A percentile compares a stretch with the other conserved stretches of the same genome.
These are phyloP conservation scores for Coreoperca whiteheadi DNA, from an alignment of 2,113 vertebrate species.

Conservation along the genomic window DNA sequence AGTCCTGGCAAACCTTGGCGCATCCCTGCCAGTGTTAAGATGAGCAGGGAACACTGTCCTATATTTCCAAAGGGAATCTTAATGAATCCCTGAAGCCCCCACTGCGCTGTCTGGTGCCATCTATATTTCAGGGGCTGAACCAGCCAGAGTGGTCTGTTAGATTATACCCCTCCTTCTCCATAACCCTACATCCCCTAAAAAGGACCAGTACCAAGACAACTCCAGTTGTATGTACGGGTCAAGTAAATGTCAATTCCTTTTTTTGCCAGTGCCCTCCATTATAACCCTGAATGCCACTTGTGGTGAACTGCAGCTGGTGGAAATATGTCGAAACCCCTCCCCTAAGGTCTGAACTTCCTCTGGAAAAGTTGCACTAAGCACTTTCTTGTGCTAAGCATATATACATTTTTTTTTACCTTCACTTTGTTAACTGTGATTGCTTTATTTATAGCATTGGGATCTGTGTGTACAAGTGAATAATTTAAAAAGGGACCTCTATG, in stretches of 20 bases:
- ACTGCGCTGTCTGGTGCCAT: conserved; percentile 47
- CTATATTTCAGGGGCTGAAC: conserved; percentile 73
- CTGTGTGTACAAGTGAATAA: conserved; percentile 57
- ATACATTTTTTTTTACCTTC: not conserved
- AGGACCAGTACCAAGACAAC: conserved; percentile 11
- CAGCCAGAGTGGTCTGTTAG: conserved; percentile 44
- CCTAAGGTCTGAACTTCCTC: conserved; percentile 8
- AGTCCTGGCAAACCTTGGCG: not conserved
- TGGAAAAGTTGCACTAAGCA: conserved; percentile 18
- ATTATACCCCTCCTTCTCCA: not conserved
- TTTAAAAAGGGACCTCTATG: conserved; percentile 33
- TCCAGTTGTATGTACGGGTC: conserved; percentile 60
- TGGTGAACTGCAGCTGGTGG: conserved; percentile 21
- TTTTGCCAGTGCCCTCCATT: conserved; percentile 26
- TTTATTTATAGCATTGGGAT: conserved; percentile 18
- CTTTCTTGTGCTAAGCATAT: not conserved
- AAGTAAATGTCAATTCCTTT: conserved; percentile 45
- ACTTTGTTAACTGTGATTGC: conserved; percentile 5
- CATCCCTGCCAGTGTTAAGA: conserved; percentile 22
- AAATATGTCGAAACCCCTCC: not conserved
- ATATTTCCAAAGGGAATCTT: conserved; percentile 60
- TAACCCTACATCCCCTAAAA: not conserved
- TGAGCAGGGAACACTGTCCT: conserved; percentile 1
- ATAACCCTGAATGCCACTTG: conserved; percentile 16
- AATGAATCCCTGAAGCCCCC: conserved; percentile 60